Evolutionary conservation across 2,888 invertebrate species (phyloP), one percentile per base, ranked within the genome.

Genomic region (Acrobasis repandana): DNA sequence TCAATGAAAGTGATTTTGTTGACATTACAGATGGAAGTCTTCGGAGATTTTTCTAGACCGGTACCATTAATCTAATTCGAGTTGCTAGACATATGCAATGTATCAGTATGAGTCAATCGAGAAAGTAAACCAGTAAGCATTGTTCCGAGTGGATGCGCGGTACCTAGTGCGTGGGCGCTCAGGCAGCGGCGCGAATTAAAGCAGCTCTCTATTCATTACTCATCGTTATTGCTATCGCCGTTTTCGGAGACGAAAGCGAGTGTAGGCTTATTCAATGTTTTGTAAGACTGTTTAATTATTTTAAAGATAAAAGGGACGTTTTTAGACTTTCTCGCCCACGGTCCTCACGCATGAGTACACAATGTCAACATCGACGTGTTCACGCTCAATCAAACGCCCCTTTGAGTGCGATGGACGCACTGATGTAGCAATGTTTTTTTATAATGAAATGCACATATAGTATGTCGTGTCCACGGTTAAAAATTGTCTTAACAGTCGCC

Each of bases 181-280:
- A 83, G 84, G 82, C 85, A 83, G 82, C 88, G 81, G 85, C 84
- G 90, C 85, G 83, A 89, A 90, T 86, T 90, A 88, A 88, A 90
- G 79, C 90, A 88, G 87, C 92, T 92, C 92, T 91, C 91, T 92
- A 92, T 91, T 86, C 90, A 91, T 92, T 92, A 91, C 90, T 90
- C 92, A 90, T 91, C 84, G 84, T 86, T 90, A 88, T 90, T 91
- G 86, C 90, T 86, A 88, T 88, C 78, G 72, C 89, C 89, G 82
- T 88, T 86, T 90, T 80, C 75, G 88, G 85, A 85, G 84, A 87
- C 87, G 89, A 90, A 90, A 90, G 86, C 83, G 84, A 85, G 86
- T 86, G 89, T 90, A 87, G 89, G 88, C 78, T 84, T 80, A 77
- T 76, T 77, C 38, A 76, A 75, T 72, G 72, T 72, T 75, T 73